Evolutionary conservation across 2,113 vertebrate species (phyloP).

Genomic region (Cryptotis parvus): DNA sequence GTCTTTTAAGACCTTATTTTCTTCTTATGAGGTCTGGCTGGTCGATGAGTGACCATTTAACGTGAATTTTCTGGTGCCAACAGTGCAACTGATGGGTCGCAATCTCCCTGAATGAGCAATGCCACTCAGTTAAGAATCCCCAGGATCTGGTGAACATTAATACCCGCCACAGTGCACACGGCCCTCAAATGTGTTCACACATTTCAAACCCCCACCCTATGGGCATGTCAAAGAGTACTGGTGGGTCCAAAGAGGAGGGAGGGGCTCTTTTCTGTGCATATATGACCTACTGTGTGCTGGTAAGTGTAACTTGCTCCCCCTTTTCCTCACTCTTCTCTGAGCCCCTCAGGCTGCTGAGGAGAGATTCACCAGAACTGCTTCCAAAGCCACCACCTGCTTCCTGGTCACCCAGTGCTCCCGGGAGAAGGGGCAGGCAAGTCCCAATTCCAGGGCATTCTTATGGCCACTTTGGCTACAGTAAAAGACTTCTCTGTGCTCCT

Average conservation of each 20-base stretch:
- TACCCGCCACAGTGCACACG: rapidly evolving
- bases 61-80: neutral
- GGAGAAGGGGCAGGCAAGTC: neutral
- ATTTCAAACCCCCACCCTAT: neutral
- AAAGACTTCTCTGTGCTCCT: neutral
- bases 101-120: neutral
- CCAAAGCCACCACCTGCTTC: constrained; percentile 8
- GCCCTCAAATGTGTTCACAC: neutral
- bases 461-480: neutral
- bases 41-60: constrained; percentile 22
- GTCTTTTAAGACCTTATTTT: neutral
- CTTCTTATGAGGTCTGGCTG: constrained; percentile 8
- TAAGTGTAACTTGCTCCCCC: neutral
- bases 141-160: neutral
- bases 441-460: neutral
- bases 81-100: neutral
- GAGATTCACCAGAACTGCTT: neutral
- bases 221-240: constrained; percentile 27
- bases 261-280: neutral
- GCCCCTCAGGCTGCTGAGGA: neutral
- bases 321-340: neutral
- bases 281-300: too few relatives aligned
- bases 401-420: neutral
- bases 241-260: neutral
- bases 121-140: constrained; percentile 3